Evolutionary conservation across 2,113 vertebrate species (phyloP).

Genomic region (Hepsetus odoe): DNA sequence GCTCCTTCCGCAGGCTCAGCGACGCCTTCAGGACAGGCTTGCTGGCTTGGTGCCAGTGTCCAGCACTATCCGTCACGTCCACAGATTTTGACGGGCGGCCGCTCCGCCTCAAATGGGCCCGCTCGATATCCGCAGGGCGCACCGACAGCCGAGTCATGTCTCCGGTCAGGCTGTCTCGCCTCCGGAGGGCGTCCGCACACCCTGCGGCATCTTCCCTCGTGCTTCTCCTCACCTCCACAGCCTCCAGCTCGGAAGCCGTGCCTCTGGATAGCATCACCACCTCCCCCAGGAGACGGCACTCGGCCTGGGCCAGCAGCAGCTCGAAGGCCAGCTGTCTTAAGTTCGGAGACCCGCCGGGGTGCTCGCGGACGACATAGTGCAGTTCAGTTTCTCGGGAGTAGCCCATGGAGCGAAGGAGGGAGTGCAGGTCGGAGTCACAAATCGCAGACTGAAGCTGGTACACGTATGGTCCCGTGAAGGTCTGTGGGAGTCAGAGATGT

Average conservation of each 20-base stretch:
- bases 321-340: constrained; percentile 92
- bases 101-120: constrained; percentile 85
- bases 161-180: constrained; percentile 82
- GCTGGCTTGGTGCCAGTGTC: constrained; percentile 87
- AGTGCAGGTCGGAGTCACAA: constrained; percentile 84
- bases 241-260: constrained; percentile 86
- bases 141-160: constrained; percentile 82
- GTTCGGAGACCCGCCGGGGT: constrained; percentile 75
- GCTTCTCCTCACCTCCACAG: constrained; percentile 82
- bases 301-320: constrained; percentile 91
- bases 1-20: constrained; percentile 89
- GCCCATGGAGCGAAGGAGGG: constrained; percentile 89
- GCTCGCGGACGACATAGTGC: constrained; percentile 74
- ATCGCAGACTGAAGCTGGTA: constrained; percentile 92
- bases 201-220: constrained; percentile 85
- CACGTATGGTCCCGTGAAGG: constrained; percentile 96
- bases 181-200: constrained; percentile 86
- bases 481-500: constrained; percentile 71
- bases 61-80: constrained; percentile 90
- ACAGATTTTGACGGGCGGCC: constrained; percentile 92
- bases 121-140: constrained; percentile 85
- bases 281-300: constrained; percentile 91
- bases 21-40: constrained; percentile 89
- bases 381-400: constrained; percentile 85
- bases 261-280: constrained; percentile 90